These are phyloP conservation scores for Virgularia gustaviana DNA, from an alignment of 92 coral and sea anemone genomes.

Conservation along the genomic window DNA sequence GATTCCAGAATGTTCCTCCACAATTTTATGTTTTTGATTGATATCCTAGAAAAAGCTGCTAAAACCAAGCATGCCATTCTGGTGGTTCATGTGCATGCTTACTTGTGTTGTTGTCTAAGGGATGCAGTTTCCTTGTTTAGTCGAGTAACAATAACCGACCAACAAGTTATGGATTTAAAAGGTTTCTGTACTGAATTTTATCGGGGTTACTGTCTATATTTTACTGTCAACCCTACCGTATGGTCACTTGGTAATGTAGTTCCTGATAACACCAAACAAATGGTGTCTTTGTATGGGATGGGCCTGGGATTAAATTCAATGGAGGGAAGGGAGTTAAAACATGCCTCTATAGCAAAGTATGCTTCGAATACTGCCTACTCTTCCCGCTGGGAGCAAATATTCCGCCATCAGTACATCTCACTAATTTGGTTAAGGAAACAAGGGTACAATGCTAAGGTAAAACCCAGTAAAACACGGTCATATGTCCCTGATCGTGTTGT, in stretches of 20 bases:
- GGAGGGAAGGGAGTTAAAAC: slow-evolving; percentile 63
- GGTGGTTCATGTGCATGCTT: slow-evolving; percentile 8
- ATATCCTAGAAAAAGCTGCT: slow-evolving; percentile 42
- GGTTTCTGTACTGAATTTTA: slow-evolving; percentile 10
- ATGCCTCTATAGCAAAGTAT: slow-evolving; percentile 42
- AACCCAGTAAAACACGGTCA: neutral
- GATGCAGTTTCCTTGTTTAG: slow-evolving; percentile 46
- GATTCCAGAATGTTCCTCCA: slow-evolving; percentile 70
- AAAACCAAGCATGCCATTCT: slow-evolving; percentile 52
- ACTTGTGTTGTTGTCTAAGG: neutral
- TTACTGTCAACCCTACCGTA: slow-evolving; percentile 36
- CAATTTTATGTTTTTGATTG: slow-evolving; percentile 55
- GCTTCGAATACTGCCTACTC: slow-evolving; percentile 27
- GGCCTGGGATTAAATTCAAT: slow-evolving; percentile 54
- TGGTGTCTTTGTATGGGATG: slow-evolving; percentile 45
- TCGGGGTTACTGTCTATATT: slow-evolving; percentile 5
- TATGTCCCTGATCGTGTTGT: slow-evolving; percentile 43
- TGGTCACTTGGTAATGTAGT: slow-evolving; percentile 45
- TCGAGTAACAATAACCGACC: slow-evolving; percentile 19
- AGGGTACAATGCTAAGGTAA: slow-evolving; percentile 38
- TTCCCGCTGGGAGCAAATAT: slow-evolving; percentile 50
- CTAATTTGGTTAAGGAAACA: slow-evolving; percentile 42
- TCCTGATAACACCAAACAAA: slow-evolving; percentile 44
- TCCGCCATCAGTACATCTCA: slow-evolving; percentile 49
- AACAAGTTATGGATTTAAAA: slow-evolving; percentile 31